These are phyloP conservation scores for Miichthys miiuy DNA, from an alignment of 2,797 vertebrate species.

Conservation along the genomic window DNA sequence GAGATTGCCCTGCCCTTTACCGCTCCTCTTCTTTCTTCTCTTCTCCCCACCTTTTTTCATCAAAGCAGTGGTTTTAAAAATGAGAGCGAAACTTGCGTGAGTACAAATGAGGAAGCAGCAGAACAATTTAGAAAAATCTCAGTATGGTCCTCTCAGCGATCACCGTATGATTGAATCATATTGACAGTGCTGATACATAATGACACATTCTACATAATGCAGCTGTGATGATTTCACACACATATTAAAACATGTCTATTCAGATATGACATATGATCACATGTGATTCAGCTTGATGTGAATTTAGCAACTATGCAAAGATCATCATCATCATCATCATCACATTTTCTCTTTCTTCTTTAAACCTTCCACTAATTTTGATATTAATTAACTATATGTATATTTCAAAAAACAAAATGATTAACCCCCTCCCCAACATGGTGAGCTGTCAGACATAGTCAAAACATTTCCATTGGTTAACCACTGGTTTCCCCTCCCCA, in stretches of 20 bases:
- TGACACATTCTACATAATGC: constrained; percentile 2
- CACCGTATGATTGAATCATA: constrained; percentile 38
- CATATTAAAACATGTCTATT: background rate
- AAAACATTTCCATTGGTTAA: constrained; percentile 85
- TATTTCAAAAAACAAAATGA: background rate
- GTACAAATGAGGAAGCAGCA: constrained; percentile 48
- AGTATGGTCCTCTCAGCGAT: constrained; percentile 30
- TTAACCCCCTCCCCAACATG: background rate
- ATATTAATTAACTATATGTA: background rate
- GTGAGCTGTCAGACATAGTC: constrained; percentile 41
- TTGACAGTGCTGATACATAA: constrained; percentile 2
- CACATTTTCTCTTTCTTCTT: background rate
- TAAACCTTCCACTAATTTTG: background rate
- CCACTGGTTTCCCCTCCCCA: constrained; percentile 66
- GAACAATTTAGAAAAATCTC: constrained; percentile 73
- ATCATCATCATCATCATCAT: too few relatives aligned
- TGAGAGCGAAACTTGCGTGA: constrained; percentile 71
- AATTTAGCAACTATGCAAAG: background rate
- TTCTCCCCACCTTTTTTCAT: constrained; percentile 42
- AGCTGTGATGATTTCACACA: constrained; percentile 11
- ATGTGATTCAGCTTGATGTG: background rate
- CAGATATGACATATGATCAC: too few relatives aligned
- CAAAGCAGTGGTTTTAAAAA: constrained; percentile 59
- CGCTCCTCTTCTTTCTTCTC: constrained; percentile 43
- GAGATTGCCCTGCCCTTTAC: constrained; percentile 74